Evolutionary conservation across 2,888 invertebrate genomes (phyloP).

Genomic region (Ophion obscuratus): DNA sequence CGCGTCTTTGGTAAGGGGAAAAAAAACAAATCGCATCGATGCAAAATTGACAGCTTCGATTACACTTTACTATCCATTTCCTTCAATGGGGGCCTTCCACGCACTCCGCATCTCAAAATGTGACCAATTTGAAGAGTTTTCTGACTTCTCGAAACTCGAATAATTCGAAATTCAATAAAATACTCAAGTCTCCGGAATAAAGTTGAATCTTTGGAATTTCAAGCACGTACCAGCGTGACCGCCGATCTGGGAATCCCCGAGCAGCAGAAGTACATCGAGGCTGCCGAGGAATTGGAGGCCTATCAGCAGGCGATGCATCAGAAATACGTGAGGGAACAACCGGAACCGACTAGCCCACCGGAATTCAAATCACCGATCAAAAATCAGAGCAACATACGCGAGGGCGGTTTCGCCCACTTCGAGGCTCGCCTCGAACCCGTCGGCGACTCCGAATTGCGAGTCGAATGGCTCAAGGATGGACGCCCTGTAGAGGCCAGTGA

Average conservation of each 20-base stretch:
- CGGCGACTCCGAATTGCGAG: constrained; percentile 94
- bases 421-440: constrained; percentile 97
- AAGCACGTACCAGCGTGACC: constrained; percentile 92
- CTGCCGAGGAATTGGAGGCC: constrained; percentile 95
- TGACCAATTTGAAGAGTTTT: too few relatives aligned
- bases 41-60: background rate
- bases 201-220: background rate
- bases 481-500: constrained; percentile 94
- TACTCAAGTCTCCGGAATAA: background rate
- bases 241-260: constrained; percentile 95
- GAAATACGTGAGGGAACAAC: constrained; percentile 91
- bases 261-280: constrained; percentile 95
- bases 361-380: constrained; percentile 96
- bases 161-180: too few relatives aligned
- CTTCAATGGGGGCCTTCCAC: background rate
- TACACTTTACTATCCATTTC: background rate
- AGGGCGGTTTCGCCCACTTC: constrained; percentile 97
- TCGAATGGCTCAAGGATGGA: constrained; percentile 97
- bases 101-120: background rate
- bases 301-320: constrained; percentile 93
- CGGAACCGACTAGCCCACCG: constrained; percentile 92
- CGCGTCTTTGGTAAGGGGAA: constrained; percentile 87
- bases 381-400: constrained; percentile 93
- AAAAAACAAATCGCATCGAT: background rate
- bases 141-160: too few relatives aligned